phyloP scores from a whole-genome alignment of 2,113 vertebrate genomes.

The Echinops telfairi region DNA sequence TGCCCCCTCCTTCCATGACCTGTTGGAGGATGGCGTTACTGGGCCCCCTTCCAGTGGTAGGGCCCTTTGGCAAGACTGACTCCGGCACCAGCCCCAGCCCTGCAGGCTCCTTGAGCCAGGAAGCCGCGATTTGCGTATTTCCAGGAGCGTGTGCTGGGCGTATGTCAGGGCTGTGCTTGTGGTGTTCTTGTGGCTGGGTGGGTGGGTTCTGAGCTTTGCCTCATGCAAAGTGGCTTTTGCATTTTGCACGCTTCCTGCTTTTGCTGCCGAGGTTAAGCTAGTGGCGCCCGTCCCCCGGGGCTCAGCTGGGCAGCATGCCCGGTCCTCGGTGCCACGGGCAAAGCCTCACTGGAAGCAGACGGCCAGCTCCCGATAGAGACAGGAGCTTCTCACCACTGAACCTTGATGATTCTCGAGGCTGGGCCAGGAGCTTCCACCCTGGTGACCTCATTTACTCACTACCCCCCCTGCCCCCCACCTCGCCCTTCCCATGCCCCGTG shows the following conservation, averaged over 20 bases:
- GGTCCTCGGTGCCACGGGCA: background rate
- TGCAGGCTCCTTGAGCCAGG: background rate
- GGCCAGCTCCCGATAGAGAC: background rate
- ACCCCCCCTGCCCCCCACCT: too few relatives aligned
- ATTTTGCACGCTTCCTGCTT: constrained; percentile 12
- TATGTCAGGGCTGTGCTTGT: background rate
- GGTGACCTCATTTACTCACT: background rate
- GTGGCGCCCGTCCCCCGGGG: background rate
- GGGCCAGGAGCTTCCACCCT: background rate
- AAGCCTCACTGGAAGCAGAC: background rate
- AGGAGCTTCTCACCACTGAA: background rate
- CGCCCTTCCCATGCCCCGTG: background rate
- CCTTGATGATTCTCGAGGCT: background rate
- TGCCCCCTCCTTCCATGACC: background rate
- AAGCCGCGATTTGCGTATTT: background rate
- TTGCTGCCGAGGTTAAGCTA: constrained; percentile 47
- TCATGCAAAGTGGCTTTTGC: constrained; percentile 20
- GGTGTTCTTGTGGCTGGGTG: background rate
- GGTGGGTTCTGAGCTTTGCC: background rate
- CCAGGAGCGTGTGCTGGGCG: background rate
- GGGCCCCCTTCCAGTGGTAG: background rate
- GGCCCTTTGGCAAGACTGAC: background rate
- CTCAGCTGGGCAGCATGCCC: background rate
- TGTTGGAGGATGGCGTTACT: background rate
- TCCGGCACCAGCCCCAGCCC: background rate